Percentiles rank a stretch among this genome's conserved stretches.
Conservation (phyloP, 2,797 vertebrate species). For the Pipistrellus pipistrellus region DNA sequence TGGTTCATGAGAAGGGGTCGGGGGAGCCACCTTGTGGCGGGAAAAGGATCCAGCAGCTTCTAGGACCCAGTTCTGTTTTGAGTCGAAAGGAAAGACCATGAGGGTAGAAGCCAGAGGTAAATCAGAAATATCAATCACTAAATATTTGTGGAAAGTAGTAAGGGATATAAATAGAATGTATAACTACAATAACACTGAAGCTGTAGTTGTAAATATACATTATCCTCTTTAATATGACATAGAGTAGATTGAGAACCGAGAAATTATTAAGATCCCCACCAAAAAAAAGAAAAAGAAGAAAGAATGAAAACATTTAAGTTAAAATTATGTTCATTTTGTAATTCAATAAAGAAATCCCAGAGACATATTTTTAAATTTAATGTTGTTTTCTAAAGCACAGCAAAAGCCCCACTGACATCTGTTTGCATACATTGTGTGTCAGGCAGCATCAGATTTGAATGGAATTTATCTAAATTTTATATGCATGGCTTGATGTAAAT, state of each 20-base stretch:
- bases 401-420: conserved; percentile 89
- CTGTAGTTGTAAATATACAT: conserved; percentile 89
- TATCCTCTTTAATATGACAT: conserved; percentile 88
- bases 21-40: conserved; percentile 90
- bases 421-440: conserved; percentile 90
- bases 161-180: conserved; percentile 87
- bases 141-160: conserved; percentile 85
- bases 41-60: conserved; percentile 61
- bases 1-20: conserved; percentile 77
- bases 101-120: conserved; percentile 78
- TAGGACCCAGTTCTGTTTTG: conserved; percentile 43
- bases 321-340: conserved; percentile 83
- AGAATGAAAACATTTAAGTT: conserved; percentile 83
- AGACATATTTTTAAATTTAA: conserved; percentile 83
- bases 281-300: conserved; percentile 71
- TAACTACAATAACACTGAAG: conserved; percentile 86
- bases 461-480: conserved; percentile 92
- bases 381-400: conserved; percentile 86
- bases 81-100: conserved; percentile 63
- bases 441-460: conserved; percentile 90
- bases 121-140: conserved; percentile 87
- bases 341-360: conserved; percentile 82
- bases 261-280: conserved; percentile 85
- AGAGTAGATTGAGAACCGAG: conserved; percentile 86
- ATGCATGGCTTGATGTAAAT: conserved; percentile 93